Evolutionary conservation across 2,113 vertebrate genomes (phyloP), one percentile per base, ranked within the genome.

Genomic region (Megaceryle maxima): DNA sequence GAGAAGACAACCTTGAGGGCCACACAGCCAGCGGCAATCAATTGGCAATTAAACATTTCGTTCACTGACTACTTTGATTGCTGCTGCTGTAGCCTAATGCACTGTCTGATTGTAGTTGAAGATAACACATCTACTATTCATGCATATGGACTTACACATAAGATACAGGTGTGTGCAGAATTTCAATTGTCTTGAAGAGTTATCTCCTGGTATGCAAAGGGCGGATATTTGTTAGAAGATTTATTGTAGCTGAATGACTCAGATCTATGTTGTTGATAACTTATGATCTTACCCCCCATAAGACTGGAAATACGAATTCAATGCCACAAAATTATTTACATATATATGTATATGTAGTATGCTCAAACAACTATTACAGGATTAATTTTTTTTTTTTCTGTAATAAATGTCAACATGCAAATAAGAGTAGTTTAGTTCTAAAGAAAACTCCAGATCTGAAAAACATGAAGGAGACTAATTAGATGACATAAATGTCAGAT

Each of bases 211-310:
- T 80, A 72, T 77, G 87, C 83, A 91, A 82, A 78, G 70, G 74
- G 81, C 94, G 70, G 55, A 53, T 94, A 87, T 77, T 82, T 85
- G 77, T 82, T 84, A 81, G 44, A 62, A 85, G 80, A 91, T 89
- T 95, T 89, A 94, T 89, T 92, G 91, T 77, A 94, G 63, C 41
- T 95, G 70, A 93, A 85, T 92, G 86, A 96, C 73, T 96, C 83
- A 93, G 78, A 93, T 84, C 74, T 33, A 68, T 10, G 35, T 51
- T 85, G 86, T 51, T 96, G 84, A 91, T 97, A 95, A 96, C 44
- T 93, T 79, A 81, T 89, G 74, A 87, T 94, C 92, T 94, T 82
- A 76, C 53, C 62, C 83, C 59, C 77, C 86, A 26, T 84, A 83
- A 63, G 67, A 84, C 74, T 89, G 60, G 90, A 96, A 95, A 94